Evolutionary conservation across 2,113 vertebrate genomes (phyloP), one percentile per base, ranked within the genome.

Genomic region (Petaurus breviceps): DNA sequence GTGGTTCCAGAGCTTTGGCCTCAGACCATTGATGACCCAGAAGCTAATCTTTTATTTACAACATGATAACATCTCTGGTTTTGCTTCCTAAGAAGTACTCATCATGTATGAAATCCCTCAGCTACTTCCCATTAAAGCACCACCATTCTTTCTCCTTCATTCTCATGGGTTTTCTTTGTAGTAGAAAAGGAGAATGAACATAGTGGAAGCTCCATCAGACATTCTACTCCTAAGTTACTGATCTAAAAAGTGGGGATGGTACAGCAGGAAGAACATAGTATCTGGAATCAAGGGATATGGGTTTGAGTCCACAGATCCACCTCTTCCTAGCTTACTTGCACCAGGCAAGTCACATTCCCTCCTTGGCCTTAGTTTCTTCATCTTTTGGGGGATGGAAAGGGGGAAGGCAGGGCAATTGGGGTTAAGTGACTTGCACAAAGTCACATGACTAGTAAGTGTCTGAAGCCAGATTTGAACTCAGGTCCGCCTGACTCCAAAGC

Each of bases 1-100:
- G 0, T 1, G 22, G 8, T n/a, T 11, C 3, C n/a, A 51, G 28
- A 7, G 43, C 14, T n/a, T 43, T 0, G 8, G 6, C 49, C 93
- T 19, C 23, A 25, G 51, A 5, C 47, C 51, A 28, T 55, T 0
- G 11, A 28, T 43, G 55, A 53, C 11, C 2, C 0, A n/a, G 0
- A 37, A 90, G 46, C 47, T 77, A 46, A 28, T 37, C 12, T 57
- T 25, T 14, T 25, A 54, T 3, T 92, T 84, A 52, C 3, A 1
- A 37, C 11, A 24, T 51, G 16, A 91, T 1, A 31, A 61, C 2
- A 6, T 52, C 28, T 31, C 12, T 22, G 50, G 25, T 16, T 92
- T 55, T 14, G 19, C n/a, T 91, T 90, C 84, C 3, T 84, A 22
- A 0, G 2, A 43, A 43, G n/a, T 43, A 43, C 22, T 22, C 68